Base-by-base conservation (phyloP, 2,888 invertebrate species). In the Notocelia uddmanniana region DNA sequence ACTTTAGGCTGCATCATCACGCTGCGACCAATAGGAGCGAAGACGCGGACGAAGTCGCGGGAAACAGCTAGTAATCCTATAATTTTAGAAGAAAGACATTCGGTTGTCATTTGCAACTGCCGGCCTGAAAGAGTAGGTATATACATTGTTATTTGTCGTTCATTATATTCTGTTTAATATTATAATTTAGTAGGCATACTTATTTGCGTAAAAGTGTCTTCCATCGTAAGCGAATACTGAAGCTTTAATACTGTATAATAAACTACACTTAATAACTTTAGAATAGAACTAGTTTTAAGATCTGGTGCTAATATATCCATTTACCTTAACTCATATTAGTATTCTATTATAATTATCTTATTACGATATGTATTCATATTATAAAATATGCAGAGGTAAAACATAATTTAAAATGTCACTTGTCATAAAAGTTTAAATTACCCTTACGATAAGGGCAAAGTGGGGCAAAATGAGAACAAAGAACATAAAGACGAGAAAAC, bases 191-290 rank as follows among this genome's bases (percentile, higher is more conserved):
- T 31, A 31, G 8, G 31, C 0, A 23, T 37, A 26, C 50, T 58
- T 71, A 45, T n/a, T 8, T 50, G 19, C 13, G 11, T 19, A 58
- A 13, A 52, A 76, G 80, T 75, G 89, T 91, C 89, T 91, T 91
- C 91, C 89, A 85, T 77, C 81, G 75, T 87, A 84, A 87, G 83
- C 85, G 81, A 86, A 83, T 66, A 76, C 67, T 72, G 78, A 84
- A 92, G 92, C 91, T 92, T 92, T 92, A 92, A 92, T 85, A 83
- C 48, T 60, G 34, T 89, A 89, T 85, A 81, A 78, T 82, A 85
- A 86, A 84, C 76, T 88, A 83, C 73, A 31, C 31, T 9, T 31
- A 82, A 63, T 57, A 74, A 73, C 58, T 67, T n/a, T 60, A 67
- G 54, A 50, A 37, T 68, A 60, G 45, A 67, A 13, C 48, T 67